A percentile compares a stretch with the other conserved stretches of the same genome.
phyloP scores from a whole-genome alignment of 2,888 invertebrate species.

The Abrostola tripartita region DNA sequence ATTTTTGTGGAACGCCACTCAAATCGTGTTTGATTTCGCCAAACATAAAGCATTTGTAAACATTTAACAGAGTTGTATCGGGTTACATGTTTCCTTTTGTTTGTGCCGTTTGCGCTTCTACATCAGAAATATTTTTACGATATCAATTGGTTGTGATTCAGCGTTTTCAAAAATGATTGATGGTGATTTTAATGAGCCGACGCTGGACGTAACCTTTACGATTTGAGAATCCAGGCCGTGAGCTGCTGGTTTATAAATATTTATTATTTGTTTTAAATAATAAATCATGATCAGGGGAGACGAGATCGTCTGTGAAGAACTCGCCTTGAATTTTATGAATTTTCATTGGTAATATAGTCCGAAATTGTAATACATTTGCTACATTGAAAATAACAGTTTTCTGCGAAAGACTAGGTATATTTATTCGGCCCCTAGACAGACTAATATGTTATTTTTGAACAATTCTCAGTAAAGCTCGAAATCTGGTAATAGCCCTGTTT shows the following conservation, averaged over 20 bases:
- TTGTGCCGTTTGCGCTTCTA: slow-evolving; percentile 60
- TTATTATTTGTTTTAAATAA: slow-evolving; percentile 42
- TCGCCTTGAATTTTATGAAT: not conserved
- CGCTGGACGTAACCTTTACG: slow-evolving; percentile 40
- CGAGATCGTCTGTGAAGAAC: slow-evolving; percentile 9
- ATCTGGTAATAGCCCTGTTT: too few species aligned
- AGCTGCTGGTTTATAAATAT: slow-evolving; percentile 48
- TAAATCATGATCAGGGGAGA: slow-evolving; percentile 42
- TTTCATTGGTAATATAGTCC: not conserved
- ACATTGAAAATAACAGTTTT: too few species aligned
- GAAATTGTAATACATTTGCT: not conserved
- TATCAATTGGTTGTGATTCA: slow-evolving; percentile 54
- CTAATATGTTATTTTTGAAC: too few species aligned
- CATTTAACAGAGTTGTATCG: slow-evolving; percentile 82
- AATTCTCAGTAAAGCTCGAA: too few species aligned
- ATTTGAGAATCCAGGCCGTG: slow-evolving; percentile 46
- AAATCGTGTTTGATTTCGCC: slow-evolving; percentile 85
- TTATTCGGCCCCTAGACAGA: too few species aligned
- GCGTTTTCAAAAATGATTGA: slow-evolving; percentile 53
- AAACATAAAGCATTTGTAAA: slow-evolving; percentile 85
- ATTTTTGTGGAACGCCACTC: slow-evolving; percentile 84
- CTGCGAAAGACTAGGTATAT: too few species aligned
- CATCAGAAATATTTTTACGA: slow-evolving; percentile 49
- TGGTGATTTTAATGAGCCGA: slow-evolving; percentile 54
- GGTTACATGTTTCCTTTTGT: slow-evolving; percentile 81